phyloP scores from a whole-genome alignment of 92 coral and sea anemone genomes.

The Umimayanthus kanabou region DNA sequence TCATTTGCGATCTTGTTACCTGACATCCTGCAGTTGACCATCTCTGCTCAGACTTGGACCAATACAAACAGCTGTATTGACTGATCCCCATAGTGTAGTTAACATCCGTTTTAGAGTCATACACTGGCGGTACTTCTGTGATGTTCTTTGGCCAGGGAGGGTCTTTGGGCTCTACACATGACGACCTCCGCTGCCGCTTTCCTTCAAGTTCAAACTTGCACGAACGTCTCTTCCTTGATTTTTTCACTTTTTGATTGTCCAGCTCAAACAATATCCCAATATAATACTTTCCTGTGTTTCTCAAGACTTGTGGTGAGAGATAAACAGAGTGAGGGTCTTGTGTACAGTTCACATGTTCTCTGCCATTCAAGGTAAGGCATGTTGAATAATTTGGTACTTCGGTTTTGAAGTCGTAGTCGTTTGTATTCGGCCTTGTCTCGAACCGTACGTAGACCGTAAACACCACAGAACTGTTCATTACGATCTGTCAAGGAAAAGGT shows the following conservation, averaged over 20 bases:
- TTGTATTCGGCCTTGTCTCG: slow-evolving; percentile 4
- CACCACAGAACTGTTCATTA: neutral
- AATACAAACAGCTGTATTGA: slow-evolving; percentile 63
- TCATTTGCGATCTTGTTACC: slow-evolving; percentile 42
- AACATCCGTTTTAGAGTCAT: slow-evolving; percentile 65
- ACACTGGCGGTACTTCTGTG: slow-evolving; percentile 62
- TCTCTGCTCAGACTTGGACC: slow-evolving; percentile 53
- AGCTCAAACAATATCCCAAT: slow-evolving; percentile 34
- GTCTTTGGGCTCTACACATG: slow-evolving; percentile 77
- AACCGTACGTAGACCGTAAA: slow-evolving; percentile 12
- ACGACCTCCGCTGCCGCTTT: slow-evolving; percentile 28
- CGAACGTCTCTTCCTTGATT: slow-evolving; percentile 33
- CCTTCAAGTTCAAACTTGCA: slow-evolving; percentile 2
- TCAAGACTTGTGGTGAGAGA: slow-evolving; percentile 24
- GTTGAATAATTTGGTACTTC: neutral
- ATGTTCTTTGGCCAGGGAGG: slow-evolving; percentile 75
- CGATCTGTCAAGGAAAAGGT: slow-evolving; percentile 10
- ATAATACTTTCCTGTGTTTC: slow-evolving; percentile 20
- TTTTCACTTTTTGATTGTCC: neutral
- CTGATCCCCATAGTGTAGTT: slow-evolving; percentile 67
- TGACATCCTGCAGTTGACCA: slow-evolving; percentile 74
- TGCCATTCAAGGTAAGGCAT: neutral
- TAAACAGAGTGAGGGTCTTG: neutral
- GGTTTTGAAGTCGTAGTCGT: slow-evolving; percentile 24
- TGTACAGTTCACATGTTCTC: neutral